Conservation (phyloP, 1,140 invertebrate genomes). For the Rhagoletis pomonella region DNA sequence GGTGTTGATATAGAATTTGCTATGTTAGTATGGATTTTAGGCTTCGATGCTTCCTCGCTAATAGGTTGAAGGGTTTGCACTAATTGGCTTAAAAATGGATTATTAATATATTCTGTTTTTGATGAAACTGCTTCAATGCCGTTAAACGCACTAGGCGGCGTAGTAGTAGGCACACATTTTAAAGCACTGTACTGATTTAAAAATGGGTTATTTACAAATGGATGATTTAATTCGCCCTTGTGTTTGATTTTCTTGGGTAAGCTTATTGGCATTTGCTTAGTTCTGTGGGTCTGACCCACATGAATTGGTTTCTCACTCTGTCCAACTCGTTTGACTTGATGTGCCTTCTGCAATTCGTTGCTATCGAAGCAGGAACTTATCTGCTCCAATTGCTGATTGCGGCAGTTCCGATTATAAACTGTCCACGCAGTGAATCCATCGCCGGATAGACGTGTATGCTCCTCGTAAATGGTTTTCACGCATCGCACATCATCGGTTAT, state of each 20-base stretch:
- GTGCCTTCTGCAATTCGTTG: constrained; percentile 42
- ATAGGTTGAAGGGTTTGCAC: neutral
- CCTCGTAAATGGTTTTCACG: constrained; percentile 77
- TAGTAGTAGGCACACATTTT: neutral
- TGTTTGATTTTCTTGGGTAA: constrained; percentile 76
- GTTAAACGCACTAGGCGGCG: neutral
- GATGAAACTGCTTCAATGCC: neutral
- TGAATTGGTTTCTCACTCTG: neutral
- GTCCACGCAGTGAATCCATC: constrained; percentile 83
- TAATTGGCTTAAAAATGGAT: constrained; percentile 54
- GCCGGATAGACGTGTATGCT: constrained; percentile 78
- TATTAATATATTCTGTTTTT: constrained; percentile 42
- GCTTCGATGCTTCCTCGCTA: neutral
- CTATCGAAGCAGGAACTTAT: constrained; percentile 47
- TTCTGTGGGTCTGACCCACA: neutral
- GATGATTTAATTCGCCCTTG: constrained; percentile 76
- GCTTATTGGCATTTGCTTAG: constrained; percentile 34
- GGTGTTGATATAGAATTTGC: neutral
- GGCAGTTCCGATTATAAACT: constrained; percentile 74
- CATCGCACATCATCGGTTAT: constrained; percentile 80
- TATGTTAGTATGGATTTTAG: constrained; percentile 2
- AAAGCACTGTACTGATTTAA: constrained; percentile 46
- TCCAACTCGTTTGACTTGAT: neutral
- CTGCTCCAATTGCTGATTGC: constrained; percentile 41
- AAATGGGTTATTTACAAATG: constrained; percentile 54